Base-by-base conservation (phyloP, 2,113 vertebrate genomes). In the Electrona antarctica region DNA sequence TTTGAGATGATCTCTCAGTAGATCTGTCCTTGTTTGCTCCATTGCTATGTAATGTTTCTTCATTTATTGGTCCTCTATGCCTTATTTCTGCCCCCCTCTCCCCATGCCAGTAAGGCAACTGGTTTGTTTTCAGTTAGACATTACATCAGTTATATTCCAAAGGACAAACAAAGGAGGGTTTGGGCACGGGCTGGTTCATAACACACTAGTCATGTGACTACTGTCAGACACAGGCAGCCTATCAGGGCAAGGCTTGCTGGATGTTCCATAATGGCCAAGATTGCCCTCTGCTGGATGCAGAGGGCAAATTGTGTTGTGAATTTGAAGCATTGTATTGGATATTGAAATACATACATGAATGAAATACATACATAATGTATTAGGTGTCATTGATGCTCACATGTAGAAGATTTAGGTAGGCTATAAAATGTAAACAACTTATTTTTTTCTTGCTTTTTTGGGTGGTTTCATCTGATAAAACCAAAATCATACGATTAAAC, bases 251-350 rank as follows among this genome's bases (percentile, higher is more conserved):
- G 7, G 8, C 48, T 12, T 3, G 6, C 49, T 66, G 21, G 52
- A n/a, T 2, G 4, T 60, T 33, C 50, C 1, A 29, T 8, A 8
- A 48, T 15, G 58, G 69, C 33, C 41, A 33, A 78, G 56, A 12
- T 76, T 82, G 0, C 88, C 92, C 89, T 75, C 92, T 93, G 87
- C 82, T 90, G 92, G 82, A 5, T 4, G 6, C 0, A 13, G 2
- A 51, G 9, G 52, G 15, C 21, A 56, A 48, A 56, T 1, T 7
- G 5, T 52, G 60, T 12, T 1, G 12, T 29, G 57, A 54, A 47
- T 59, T 46, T 14, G 5, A 55, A 8, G 10, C 2, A 45, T 46
- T 6, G 4, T 45, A 49, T 21, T 14, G 54, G 47, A 3, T 48
- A 29, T 41, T 21, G 21, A 21, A 21, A 21, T 21, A 21, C n/a